Conservation (phyloP, 2,797 vertebrate genomes). For the Parambassis ranga region DNA sequence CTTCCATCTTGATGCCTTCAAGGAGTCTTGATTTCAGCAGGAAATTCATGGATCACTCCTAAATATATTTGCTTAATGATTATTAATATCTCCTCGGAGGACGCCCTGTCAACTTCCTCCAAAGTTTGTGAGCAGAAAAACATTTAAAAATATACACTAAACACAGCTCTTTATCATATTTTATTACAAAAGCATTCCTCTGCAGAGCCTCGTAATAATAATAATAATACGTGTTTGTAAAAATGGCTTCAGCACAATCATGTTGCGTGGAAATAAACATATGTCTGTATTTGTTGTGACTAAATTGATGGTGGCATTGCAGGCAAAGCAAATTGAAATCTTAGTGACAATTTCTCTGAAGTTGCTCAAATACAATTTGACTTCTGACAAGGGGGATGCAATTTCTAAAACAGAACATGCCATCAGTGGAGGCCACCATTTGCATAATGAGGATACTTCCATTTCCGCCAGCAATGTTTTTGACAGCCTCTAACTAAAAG, state of each 20-base stretch:
- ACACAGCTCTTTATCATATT: constrained; percentile 89
- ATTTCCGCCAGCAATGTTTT: constrained; percentile 89
- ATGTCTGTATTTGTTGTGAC: constrained; percentile 86
- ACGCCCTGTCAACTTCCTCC: constrained; percentile 80
- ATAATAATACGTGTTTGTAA: constrained; percentile 80
- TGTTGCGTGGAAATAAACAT: constrained; percentile 80
- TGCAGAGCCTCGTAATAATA: too few species aligned
- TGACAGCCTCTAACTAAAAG: constrained; percentile 88
- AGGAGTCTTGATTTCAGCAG: background rate
- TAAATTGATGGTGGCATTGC: constrained; percentile 88
- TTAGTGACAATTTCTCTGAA: constrained; percentile 91
- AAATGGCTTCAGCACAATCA: constrained; percentile 84
- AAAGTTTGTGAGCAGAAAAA: constrained; percentile 80
- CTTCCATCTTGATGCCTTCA: constrained; percentile 2
- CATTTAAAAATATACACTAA: constrained; percentile 92
- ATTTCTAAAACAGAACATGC: constrained; percentile 95
- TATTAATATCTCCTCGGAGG: constrained; percentile 93
- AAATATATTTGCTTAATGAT: constrained; percentile 86
- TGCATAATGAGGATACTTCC: constrained; percentile 95
- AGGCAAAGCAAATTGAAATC: constrained; percentile 88
- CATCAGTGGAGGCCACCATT: constrained; percentile 88
- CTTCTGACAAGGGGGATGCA: constrained; percentile 94
- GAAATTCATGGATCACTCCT: constrained; percentile 83
- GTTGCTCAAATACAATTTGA: constrained; percentile 97
- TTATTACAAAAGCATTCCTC: constrained; percentile 85